Base-by-base conservation (phyloP, 2,888 invertebrate species). In the Drosophila macrospina region DNA sequence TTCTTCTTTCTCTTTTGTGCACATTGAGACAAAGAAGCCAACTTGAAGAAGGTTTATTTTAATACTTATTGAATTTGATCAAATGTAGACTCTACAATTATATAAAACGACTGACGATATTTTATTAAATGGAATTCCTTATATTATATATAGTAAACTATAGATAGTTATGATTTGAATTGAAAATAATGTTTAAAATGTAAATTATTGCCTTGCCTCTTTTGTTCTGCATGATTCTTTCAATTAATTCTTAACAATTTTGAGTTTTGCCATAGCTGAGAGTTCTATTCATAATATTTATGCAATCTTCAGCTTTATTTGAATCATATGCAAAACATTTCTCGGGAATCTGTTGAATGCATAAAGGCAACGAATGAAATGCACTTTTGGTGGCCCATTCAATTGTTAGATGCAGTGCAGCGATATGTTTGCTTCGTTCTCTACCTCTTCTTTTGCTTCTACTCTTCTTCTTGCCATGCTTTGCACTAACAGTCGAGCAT, bases 251-350 rank as follows among this genome's bases (percentile, higher is more conserved):
- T 28, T 6, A 28, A 28, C 6, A 39, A 10, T 5, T 42, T 42
- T n/a, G 28, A 45, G 32, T 56, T 45, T 36, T 16, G 36, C n/a
- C 20, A 41, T 36, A 56, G 41, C 36, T 44, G 4, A 24, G n/a
- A 45, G 45, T 45, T 28, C 47, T 34, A 45, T 47, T 59, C 69
- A 75, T 75, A 71, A 59, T 10, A 57, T 54, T 57, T 70, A 54
- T 76, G 63, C 71, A 70, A 72, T 76, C 77, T 76, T 39, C 8
- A 6, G 8, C 26, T 70, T 45, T 36, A 45, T 60, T 36, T 70
- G 24, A 36, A 51, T 55, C 78, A 65, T 72, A 74, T 74, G 73
- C 73, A 74, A 74, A 74, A 60, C 51, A 60, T 24, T 74, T 74
- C 73, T 15, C 37, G 5, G 45, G 72, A 71, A 73, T 34, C n/a